Percentiles rank a stretch among this genome's conserved stretches.
Conservation (phyloP, 2,113 vertebrate species). For the Poeciliopsis retropinna region DNA sequence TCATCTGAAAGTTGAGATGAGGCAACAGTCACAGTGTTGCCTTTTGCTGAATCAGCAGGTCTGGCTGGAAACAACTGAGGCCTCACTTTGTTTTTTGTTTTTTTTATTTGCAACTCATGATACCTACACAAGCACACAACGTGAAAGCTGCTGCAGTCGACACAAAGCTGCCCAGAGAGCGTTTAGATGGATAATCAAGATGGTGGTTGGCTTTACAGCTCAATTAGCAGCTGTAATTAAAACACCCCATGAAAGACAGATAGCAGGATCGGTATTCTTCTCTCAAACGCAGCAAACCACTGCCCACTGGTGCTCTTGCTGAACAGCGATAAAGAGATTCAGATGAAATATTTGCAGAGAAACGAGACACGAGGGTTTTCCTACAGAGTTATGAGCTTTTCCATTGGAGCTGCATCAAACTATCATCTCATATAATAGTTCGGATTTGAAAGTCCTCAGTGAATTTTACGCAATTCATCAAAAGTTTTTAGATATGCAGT, state of each 20-base stretch:
- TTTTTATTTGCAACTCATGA: neutral
- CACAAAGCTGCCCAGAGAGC: conserved; percentile 42
- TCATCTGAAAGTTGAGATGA: neutral
- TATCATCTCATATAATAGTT: too few relatives aligned
- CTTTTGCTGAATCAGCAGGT: neutral
- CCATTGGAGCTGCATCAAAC: too few relatives aligned
- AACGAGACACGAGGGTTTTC: too few relatives aligned
- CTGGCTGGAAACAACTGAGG: neutral
- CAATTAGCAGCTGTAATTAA: conserved; percentile 67
- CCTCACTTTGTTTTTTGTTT: neutral
- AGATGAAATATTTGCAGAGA: too few relatives aligned
- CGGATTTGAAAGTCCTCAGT: too few relatives aligned
- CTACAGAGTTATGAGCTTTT: too few relatives aligned
- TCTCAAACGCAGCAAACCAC: neutral
- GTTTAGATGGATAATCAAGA: conserved; percentile 60
- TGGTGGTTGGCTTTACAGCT: conserved; percentile 60
- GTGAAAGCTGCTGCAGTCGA: conserved; percentile 19
- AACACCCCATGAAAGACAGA: conserved; percentile 45
- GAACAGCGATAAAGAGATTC: conserved; percentile 4
- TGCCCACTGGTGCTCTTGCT: neutral
- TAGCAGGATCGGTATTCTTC: conserved; percentile 18
- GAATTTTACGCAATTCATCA: too few relatives aligned
- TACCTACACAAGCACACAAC: neutral
- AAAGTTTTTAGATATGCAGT: too few relatives aligned
- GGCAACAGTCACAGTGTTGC: neutral